These are phyloP conservation scores for Elgaria multicarinata DNA, from an alignment of 2,113 vertebrate genomes.

Conservation along the genomic window DNA sequence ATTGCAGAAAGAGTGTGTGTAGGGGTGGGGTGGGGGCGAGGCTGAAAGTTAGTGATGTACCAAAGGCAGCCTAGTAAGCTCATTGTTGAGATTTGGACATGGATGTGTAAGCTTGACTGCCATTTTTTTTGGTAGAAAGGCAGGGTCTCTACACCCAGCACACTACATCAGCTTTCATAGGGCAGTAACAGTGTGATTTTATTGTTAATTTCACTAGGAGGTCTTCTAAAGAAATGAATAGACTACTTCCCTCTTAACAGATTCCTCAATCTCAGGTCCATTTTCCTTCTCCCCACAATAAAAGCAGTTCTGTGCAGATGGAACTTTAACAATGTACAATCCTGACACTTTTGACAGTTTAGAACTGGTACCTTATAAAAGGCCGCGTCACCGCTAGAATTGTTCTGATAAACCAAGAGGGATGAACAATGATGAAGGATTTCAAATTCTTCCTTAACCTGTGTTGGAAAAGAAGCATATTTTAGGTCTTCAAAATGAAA, in stretches of 20 bases:
- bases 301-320: neutral
- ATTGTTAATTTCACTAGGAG: neutral
- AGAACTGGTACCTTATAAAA: conserved; percentile 91
- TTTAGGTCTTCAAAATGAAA: conserved; percentile 2
- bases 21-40: neutral
- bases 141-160: neutral
- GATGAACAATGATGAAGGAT: conserved; percentile 97
- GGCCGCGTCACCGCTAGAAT: conserved; percentile 93
- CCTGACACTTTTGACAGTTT: neutral
- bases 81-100: neutral
- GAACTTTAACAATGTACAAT: neutral
- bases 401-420: conserved; percentile 98
- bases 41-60: neutral
- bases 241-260: neutral
- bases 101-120: neutral
- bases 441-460: conserved; percentile 98
- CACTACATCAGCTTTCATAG: neutral
- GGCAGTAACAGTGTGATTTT: neutral
- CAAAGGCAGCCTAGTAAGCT: neutral
- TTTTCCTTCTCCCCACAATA: neutral
- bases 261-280: neutral
- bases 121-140: too few species aligned
- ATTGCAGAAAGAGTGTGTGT: neutral
- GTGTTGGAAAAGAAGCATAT: conserved; percentile 52
- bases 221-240: neutral